These are phyloP conservation scores for Pontoporia blainvillei DNA, from an alignment of 2,113 vertebrate species.

Conservation along the genomic window DNA sequence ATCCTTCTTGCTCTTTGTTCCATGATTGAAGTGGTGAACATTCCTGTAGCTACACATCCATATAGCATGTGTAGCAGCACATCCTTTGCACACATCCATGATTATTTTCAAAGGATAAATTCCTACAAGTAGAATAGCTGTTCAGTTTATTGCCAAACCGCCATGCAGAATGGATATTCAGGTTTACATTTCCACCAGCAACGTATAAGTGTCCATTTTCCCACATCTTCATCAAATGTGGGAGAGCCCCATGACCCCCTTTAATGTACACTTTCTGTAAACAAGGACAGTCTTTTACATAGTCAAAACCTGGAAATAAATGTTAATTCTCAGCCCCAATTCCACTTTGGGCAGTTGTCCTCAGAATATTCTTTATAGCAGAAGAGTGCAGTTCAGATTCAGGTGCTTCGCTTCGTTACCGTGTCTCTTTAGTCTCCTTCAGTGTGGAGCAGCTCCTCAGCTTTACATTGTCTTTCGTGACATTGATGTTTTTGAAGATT, in stretches of 20 bases:
- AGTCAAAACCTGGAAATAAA: background rate
- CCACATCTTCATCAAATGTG: background rate
- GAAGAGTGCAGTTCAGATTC: background rate
- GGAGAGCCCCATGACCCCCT: background rate
- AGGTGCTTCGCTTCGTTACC: background rate
- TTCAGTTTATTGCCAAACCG: background rate
- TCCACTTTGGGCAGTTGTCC: background rate
- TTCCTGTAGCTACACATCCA: background rate
- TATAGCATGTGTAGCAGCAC: background rate
- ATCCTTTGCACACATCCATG: background rate
- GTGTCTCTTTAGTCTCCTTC: background rate
- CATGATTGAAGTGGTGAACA: background rate
- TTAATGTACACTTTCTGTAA: background rate
- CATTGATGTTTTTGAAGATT: background rate
- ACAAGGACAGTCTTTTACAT: background rate
- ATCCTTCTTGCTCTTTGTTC: background rate
- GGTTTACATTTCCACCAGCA: background rate
- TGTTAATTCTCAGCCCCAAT: background rate
- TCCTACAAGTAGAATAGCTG: background rate
- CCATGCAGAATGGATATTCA: background rate
- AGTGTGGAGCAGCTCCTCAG: background rate
- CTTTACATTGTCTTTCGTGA: background rate
- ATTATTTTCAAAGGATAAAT: background rate
- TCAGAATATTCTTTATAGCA: background rate
- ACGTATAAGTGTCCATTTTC: background rate